These are phyloP conservation scores for Hypomecis punctinalis DNA, from an alignment of 2,888 invertebrate genomes.

Conservation along the genomic window DNA sequence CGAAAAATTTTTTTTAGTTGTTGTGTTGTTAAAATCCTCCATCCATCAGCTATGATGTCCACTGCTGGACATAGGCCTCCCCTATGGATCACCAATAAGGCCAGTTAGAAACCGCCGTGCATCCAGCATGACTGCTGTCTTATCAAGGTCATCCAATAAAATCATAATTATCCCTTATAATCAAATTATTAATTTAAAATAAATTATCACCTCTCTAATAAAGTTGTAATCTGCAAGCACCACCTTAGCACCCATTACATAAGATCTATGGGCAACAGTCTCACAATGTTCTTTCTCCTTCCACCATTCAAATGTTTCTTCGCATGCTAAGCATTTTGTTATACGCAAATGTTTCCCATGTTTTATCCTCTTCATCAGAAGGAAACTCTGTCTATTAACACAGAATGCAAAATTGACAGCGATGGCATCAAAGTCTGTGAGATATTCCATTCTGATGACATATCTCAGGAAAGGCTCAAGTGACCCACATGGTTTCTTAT, in stretches of 20 bases:
- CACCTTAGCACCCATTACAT: constrained; percentile 50
- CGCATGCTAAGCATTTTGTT: constrained; percentile 61
- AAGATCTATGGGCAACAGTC: constrained; percentile 51
- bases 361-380: constrained; percentile 47
- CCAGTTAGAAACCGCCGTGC: no score
- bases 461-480: not conserved
- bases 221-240: constrained; percentile 48
- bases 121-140: no score
- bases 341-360: constrained; percentile 46
- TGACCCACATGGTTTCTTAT: constrained; percentile 25
- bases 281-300: constrained; percentile 54
- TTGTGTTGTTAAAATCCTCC: no score
- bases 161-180: no score
- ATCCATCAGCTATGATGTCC: no score
- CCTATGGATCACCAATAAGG: no score
- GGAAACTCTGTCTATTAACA: constrained; percentile 55
- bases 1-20: no score
- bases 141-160: no score
- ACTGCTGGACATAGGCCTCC: no score
- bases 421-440: constrained; percentile 11
- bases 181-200: not conserved
- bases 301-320: constrained; percentile 43
- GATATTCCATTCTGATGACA: constrained; percentile 1
- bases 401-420: constrained; percentile 35
- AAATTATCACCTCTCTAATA: constrained; percentile 61